Base-by-base conservation (phyloP, 2,888 invertebrate species). In the Apamea sordens region DNA sequence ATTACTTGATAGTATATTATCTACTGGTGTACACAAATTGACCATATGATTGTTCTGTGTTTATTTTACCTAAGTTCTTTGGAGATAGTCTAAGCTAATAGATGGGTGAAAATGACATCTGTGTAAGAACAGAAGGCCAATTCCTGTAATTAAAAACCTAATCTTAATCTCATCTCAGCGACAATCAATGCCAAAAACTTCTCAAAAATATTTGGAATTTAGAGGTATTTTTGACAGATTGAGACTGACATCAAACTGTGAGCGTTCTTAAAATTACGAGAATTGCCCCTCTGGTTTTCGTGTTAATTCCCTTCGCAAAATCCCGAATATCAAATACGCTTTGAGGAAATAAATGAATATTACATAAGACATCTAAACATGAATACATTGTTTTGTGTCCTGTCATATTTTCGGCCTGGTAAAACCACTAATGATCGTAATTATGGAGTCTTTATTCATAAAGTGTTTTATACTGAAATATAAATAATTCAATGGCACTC, bases 1-100 rank as follows among this genome's bases (percentile, higher is more conserved):
- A 61, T 87, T 67, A 80, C 76, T 85, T 44, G 32, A 47, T 41
- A 84, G 67, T 76, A 64, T 69, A 47, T 53, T 80, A 61, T 80
- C 32, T 36, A n/a, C 5, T 18, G 10, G 28, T 63, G 75, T 61
- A 74, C 36, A 83, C 73, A 86, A 75, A 83, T 79, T 80, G 74
- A 68, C 10, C 15, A 21, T 59, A 11, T 65, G 24, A 70, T 74
- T 69, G 47, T 64, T 28, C 11, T 32, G 18, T 61, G 28, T 76
- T 82, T 53, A 13, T 67, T 50, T 61, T 53, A 44, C 13, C 41
- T n/a, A 36, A 56, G 68, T 67, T 53, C 21, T 56, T 41, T 83
- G 53, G 24, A 1, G 5, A 47, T 41, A 15, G 28, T 61, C 32
- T 13, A 28, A 11, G 18, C 2, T 63, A 53, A 50, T 11, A 44